Evolutionary conservation across 2,113 vertebrate species (phyloP), one percentile per base, ranked within the genome.

Genomic region (Ctenodactylus gundi): DNA sequence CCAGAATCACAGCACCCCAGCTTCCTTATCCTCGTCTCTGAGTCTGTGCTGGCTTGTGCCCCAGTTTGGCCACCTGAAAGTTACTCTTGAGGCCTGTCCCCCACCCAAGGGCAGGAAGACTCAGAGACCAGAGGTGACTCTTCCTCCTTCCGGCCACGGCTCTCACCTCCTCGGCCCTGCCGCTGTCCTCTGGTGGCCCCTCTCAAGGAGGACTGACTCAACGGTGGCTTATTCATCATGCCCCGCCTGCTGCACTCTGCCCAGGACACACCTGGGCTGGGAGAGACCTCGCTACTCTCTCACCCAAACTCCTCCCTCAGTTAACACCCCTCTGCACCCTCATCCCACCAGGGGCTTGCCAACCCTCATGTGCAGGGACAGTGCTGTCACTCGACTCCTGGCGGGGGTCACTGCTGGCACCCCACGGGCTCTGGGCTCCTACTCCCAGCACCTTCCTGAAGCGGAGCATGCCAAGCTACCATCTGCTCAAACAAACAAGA

Each of bases 321-420:
- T 46, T 6, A 6, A 80, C 12, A 27, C 73, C 65, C 0, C 20
- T 17, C 46, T 1, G 0, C 62, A 0, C 0, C 13, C 41, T 27
- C 70, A 25, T 36, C 1, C 0, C 23, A 3, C n/a, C 46, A 1
- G 44, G 10, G 9, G 8, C 4, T 13, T 9, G 1, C 18, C 64
- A n/a, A 27, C 23, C 34, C n/a, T 14, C 2, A 12, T 4, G 1
- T 2, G 2, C 65, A 44, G 39, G 25, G 8, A 41, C 2, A 55
- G 11, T 1, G 0, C 21, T 0, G 15, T 20, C 39, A 34, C 23
- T 44, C 2, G 1, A 25, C 31, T 10, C 60, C 18, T 4, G n/a
- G n/a, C 12, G 2, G 27, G 3, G 0, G 36, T 17, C 57, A 17
- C 4, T 12, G 20, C 13, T 34, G 31, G 29, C 7, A 17, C 25